Percentiles rank a stretch among this genome's conserved stretches.
Conservation (phyloP, 92 coral and sea anemone genomes). For the Phenganax stokvisi region DNA sequence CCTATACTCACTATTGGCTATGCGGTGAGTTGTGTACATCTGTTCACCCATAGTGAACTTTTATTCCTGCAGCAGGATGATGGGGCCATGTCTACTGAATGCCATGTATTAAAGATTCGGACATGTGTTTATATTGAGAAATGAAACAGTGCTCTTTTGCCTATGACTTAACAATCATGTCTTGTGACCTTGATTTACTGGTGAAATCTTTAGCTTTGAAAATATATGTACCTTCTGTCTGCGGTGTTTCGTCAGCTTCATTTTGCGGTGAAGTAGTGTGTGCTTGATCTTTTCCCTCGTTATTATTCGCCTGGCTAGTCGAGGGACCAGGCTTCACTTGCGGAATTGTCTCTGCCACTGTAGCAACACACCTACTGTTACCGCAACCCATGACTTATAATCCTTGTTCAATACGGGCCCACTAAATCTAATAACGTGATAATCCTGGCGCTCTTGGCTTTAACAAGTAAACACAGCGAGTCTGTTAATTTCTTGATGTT, state of each 20-base stretch:
- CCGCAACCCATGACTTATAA: slow-evolving; percentile 21
- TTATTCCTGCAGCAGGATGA: too few relatives aligned
- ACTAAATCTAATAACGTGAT: not conserved
- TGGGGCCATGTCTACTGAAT: too few relatives aligned
- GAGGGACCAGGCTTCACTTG: not conserved
- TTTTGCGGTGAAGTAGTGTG: not conserved
- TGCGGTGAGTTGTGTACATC: too few relatives aligned
- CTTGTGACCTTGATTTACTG: not conserved
- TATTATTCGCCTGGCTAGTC: slow-evolving; percentile 20
- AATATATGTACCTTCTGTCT: slow-evolving; percentile 4
- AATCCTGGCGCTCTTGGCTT: too few relatives aligned
- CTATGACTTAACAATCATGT: not conserved
- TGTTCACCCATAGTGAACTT: too few relatives aligned
- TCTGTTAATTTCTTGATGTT: not conserved
- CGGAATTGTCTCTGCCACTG: not conserved
- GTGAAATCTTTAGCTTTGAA: not conserved
- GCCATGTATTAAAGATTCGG: too few relatives aligned
- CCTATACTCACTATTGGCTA: too few relatives aligned
- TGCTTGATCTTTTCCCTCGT: not conserved
- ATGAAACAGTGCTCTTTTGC: not conserved
- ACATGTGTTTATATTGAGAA: too few relatives aligned
- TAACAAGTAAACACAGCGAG: too few relatives aligned
- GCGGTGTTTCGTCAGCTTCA: not conserved
- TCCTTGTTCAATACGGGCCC: not conserved
- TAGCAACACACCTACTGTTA: slow-evolving; percentile 1